phyloP scores from a whole-genome alignment of 2,113 vertebrate species.

The Sakesphorus luctuosus region DNA sequence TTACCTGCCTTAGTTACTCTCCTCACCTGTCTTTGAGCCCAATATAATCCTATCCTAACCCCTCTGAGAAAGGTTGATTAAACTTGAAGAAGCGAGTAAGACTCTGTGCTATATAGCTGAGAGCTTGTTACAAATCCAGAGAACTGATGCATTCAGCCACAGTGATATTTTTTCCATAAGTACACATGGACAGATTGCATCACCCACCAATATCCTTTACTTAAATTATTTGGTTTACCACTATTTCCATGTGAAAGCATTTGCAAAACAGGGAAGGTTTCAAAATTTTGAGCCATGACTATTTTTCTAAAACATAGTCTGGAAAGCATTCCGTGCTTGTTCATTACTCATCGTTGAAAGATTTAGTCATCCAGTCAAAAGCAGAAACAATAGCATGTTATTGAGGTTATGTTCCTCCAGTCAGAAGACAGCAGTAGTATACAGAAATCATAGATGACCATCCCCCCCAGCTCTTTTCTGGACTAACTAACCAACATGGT shows the following conservation, averaged over 20 bases:
- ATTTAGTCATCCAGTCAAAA: not conserved
- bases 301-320: not conserved
- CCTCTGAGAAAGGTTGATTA: not conserved
- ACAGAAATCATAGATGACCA: not conserved
- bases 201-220: not conserved
- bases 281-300: not conserved
- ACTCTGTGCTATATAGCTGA: not conserved
- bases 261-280: not conserved
- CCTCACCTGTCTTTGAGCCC: not conserved
- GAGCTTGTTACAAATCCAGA: not conserved
- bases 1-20: not conserved
- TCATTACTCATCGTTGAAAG: not conserved
- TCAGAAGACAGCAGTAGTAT: not conserved
- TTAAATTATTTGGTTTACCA: not conserved
- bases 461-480: not conserved
- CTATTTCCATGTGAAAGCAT: not conserved
- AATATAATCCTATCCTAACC: not conserved
- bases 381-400: not conserved
- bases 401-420: not conserved
- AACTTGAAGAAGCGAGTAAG: not conserved
- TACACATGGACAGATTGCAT: not conserved
- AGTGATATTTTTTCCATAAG: not conserved
- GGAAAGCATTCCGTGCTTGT: not conserved
- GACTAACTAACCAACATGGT: not conserved
- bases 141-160: not conserved